Evolutionary conservation across 92 coral and sea anemone genomes (phyloP), one percentile per base, ranked within the genome.

Genomic region (Heliopora coerulea): DNA sequence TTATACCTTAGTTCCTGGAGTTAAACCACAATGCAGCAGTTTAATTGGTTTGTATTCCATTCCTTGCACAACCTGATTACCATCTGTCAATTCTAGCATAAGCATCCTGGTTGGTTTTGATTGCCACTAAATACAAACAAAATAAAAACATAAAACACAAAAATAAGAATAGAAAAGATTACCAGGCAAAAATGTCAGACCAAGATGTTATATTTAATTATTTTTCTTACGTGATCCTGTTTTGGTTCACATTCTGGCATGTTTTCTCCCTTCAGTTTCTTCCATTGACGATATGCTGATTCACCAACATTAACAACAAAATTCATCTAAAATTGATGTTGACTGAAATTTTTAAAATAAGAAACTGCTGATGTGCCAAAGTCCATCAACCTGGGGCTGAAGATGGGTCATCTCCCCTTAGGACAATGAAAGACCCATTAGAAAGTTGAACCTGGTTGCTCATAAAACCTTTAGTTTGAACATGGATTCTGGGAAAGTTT

Each of bases 221-320:
- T 29, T 30, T 50, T 70, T 32, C 64, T 19, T 52, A 52, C 62
- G 18, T 32, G 7, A 20, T 70, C 54, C 52, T 44, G 15, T 59
- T 78, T 79, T 25, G 75, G 78, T 58, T 72, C 89, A 28, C 70
- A 66, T 12, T 87, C 90, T 42, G 86, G 88, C 49, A 85, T 88
- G 83, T 84, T 86, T 24, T 86, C 86, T 3, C 91, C 91, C 54
- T 87, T 89, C 49, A 87, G 28, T 70, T 89, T 92, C 85, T 83
- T 91, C 66, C 86, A 74, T 79, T 92, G 97, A 37, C 92, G 87
- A 56, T 92, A 92, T 3, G 97, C 97, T 11, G 97, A 87, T 70
- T 87, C 92, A 31, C 96, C 97, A 80, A 89, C 91, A 87, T 92
- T 84, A 26, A 92, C 59, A 23, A 86, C 8, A 1, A 87, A 84